Base-by-base conservation (phyloP, 2,113 vertebrate genomes). In the Saguinus midas region DNA sequence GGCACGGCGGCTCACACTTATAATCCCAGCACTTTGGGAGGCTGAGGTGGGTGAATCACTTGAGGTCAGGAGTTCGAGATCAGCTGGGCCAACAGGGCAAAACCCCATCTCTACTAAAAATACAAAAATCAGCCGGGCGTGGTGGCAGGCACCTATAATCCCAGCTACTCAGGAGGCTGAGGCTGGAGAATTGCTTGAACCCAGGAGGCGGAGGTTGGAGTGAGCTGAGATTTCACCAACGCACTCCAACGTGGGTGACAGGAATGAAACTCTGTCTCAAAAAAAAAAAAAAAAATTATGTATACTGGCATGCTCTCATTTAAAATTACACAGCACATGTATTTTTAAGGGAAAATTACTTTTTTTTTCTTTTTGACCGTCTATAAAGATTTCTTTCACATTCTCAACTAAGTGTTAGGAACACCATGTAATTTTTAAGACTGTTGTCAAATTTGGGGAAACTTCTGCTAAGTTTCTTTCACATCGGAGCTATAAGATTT, bases 241-340 rank as follows among this genome's bases (percentile, higher is more conserved):
- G 6, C 14, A 68, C 3, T 68, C 66, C 7, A 68, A 32, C 14
- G 32, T n/a, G 66, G 32, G 32, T 6, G 7, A 68, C 66, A 16
- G 16, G 66, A 35, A 16, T 14, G 14, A 68, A 35, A 68, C 66
- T 35, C 66, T 29, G 16, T 27, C 61, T 27, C 21, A 25, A 58
- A 58, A 58, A 23, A 58, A 58, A 58, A 3, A n/a, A 68, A 66
- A 32, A 23, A 18, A 48, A 57, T 5, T 9, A 52, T 10, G 35
- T 13, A 35, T 1, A 6, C 50, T 25, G 61, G 50, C 57, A 35
- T 0, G 4, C 6, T 12, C 3, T 32, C 70, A 17, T 5, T 14
- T 12, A 55, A 48, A 21, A 48, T 5, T 23, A 13, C 43, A 40
- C 0, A 0, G 78, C 17, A 6, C 23, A 3, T 4, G 1, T 23